Base-by-base conservation (phyloP, 2,888 invertebrate species). In the Rhingia campestris region DNA sequence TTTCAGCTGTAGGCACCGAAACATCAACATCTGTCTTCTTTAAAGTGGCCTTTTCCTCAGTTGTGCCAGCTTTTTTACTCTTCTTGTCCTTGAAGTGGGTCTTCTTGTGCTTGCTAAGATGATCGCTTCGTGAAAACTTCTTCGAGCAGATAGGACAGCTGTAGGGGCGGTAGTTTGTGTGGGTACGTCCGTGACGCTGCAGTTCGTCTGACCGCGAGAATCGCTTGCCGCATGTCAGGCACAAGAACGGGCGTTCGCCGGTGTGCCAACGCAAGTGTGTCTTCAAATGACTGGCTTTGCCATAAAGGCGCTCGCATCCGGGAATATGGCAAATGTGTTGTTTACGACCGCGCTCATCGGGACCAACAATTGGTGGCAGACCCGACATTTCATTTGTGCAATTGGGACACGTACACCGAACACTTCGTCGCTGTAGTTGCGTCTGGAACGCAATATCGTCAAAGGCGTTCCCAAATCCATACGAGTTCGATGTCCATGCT, bases 221-320 rank as follows among this genome's bases (percentile, higher is more conserved):
- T 3, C 96, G 93, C 90, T 98, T 98, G 5, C 96, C 97, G 90
- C 98, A 98, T 88, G 96, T 96, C 67, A 96, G 89, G 91, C 98
- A 98, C 0, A 95, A 94, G 89, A 97, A 98, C 0, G 98, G 98
- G 6, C 97, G 92, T 89, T 98, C 98, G 0, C 97, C 97, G 0
- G 96, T 97, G 89, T 98, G 98, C 97, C 97, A 97, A 61, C 98
- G 93, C 3, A 97, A 92, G 90, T 97, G 97, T 0, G 97, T 97
- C 91, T 97, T 97, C 81, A 99, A 91, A 89, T 99, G 98, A 0
- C 98, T 98, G 0, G 98, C 97, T 91, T 98, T 98, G 10, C 97
- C 97, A 91, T 98, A 99, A 12, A 97, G 95, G 88, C 96, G 95
- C 77, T 94, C 95, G 90, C 98, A 98, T 51, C 97, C 97, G 1